Conservation (phyloP, 2,888 invertebrate species). For the Teinopalpus imperialis region DNA sequence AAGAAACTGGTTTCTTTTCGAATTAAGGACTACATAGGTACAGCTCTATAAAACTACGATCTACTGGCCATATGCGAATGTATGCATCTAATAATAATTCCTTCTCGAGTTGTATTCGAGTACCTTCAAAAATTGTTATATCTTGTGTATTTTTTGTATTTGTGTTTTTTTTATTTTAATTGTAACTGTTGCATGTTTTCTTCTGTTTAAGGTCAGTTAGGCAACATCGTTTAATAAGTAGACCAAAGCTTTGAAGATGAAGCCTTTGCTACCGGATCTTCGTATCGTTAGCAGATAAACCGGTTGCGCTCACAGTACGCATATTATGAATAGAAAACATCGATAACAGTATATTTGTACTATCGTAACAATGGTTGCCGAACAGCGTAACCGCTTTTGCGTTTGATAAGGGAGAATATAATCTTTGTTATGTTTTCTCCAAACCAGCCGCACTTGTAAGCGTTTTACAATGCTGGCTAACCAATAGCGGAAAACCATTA, state of each 20-base stretch:
- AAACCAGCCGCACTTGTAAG: too few species aligned
- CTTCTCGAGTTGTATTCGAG: not conserved
- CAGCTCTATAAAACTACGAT: not conserved
- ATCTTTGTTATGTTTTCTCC: too few species aligned
- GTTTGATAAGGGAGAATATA: too few species aligned
- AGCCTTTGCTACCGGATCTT: conserved; percentile 18
- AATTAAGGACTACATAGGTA: conserved; percentile 14
- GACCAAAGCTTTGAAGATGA: conserved; percentile 14
- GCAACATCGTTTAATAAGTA: conserved; percentile 10
- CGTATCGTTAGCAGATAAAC: conserved; percentile 20
- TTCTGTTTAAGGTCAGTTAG: not conserved
- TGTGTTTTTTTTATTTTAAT: too few species aligned
- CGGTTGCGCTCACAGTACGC: conserved; percentile 16
- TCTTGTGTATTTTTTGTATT: too few species aligned
- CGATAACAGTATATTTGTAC: conserved; percentile 4
- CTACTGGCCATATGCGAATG: conserved; percentile 9
- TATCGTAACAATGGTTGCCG: conserved; percentile 12
- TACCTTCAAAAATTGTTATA: too few species aligned
- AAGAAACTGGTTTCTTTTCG: conserved; percentile 21
- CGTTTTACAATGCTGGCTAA: too few species aligned
- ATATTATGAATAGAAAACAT: conserved; percentile 2
- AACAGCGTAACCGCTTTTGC: too few species aligned
- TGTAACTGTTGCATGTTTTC: conserved; percentile 6
- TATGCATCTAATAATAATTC: conserved; percentile 4
- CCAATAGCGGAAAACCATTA: too few species aligned